phyloP scores from a whole-genome alignment of 2,797 vertebrate genomes.

The Silurus lanzhouensis region DNA sequence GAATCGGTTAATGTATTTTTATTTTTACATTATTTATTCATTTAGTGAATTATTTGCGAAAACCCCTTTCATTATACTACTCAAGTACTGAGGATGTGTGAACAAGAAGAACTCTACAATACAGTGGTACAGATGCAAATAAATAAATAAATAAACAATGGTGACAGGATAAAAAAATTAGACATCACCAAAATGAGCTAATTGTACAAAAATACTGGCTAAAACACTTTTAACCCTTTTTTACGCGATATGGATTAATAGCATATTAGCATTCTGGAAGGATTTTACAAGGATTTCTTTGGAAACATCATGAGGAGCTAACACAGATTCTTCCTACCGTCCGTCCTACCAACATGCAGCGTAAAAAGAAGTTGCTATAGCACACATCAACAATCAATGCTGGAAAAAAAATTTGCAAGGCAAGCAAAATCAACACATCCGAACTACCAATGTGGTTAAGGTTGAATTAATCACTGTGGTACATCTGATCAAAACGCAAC shows the following conservation, averaged over 20 bases:
- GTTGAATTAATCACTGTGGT: too few species aligned
- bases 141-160: not conserved
- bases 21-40: not conserved
- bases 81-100: not conserved
- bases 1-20: too few species aligned
- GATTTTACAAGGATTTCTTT: not conserved
- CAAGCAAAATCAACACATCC: too few species aligned
- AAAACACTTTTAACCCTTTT: not conserved
- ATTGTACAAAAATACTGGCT: not conserved
- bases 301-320: not conserved
- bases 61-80: not conserved
- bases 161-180: not conserved
- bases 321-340: not conserved
- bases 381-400: not conserved
- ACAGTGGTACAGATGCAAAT: not conserved
- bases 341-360: too few species aligned
- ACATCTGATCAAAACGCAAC: too few species aligned
- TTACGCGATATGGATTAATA: not conserved
- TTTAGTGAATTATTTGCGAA: not conserved
- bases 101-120: not conserved
- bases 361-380: not conserved
- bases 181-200: not conserved
- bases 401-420: not conserved
- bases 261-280: not conserved
- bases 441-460: too few species aligned